Conservation (phyloP, 2,113 vertebrate genomes). For the Callipepla squamata region DNA sequence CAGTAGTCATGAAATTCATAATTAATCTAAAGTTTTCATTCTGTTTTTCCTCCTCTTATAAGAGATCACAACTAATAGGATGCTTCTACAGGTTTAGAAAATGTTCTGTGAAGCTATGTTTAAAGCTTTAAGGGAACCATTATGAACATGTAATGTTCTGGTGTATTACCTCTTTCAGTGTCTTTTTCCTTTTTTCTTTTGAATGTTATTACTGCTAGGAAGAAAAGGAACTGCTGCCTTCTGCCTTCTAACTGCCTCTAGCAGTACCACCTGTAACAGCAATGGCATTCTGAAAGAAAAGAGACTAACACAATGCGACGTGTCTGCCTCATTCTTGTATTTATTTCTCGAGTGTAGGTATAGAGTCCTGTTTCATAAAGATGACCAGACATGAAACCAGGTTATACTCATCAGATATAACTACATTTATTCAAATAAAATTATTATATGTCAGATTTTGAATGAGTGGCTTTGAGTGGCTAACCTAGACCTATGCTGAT, state of each 20-base stretch:
- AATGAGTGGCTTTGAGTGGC: neutral
- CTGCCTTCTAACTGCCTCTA: neutral
- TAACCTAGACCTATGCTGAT: neutral
- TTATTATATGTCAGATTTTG: neutral
- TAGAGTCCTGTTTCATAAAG: neutral
- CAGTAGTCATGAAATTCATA: slow-evolving; percentile 38
- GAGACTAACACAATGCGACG: neutral
- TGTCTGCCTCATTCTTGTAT: neutral
- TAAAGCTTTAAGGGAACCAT: slow-evolving; percentile 18
- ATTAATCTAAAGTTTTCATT: slow-evolving; percentile 20
- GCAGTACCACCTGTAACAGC: neutral
- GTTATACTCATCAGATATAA: neutral
- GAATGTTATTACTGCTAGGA: neutral
- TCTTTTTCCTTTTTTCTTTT: neutral
- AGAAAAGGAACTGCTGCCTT: neutral
- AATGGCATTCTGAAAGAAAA: neutral
- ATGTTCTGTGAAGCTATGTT: neutral
- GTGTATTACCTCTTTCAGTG: neutral
- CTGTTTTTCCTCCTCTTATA: neutral
- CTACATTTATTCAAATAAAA: neutral
- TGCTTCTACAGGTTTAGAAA: slow-evolving; percentile 18
- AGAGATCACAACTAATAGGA: neutral
- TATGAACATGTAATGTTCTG: slow-evolving; percentile 1
- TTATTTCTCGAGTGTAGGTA: neutral
- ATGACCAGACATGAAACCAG: neutral